Percentiles rank a stretch among this genome's conserved stretches.
Conservation (phyloP, 30 jellyfish, hydroid and myxozoan species). For the Calvadosia cruxmelitensis region DNA sequence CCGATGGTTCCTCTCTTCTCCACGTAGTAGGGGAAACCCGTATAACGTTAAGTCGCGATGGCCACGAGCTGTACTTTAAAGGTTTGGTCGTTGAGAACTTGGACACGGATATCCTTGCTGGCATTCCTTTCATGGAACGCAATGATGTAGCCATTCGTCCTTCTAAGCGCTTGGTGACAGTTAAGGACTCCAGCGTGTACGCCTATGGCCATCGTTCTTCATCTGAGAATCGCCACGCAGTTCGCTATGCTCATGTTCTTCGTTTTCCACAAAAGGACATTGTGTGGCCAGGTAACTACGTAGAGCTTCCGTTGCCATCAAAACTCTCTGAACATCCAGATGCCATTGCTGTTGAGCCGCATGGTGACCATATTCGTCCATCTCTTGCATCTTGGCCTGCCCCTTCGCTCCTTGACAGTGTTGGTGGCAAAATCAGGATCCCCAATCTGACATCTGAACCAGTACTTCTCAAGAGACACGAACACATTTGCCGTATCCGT, state of each 20-base stretch:
- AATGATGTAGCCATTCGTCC: conserved; percentile 23
- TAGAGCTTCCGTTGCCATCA: not conserved
- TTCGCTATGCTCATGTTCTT: not conserved
- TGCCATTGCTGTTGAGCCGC: too few relatives aligned
- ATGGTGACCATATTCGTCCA: too few relatives aligned
- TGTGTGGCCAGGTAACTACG: conserved; percentile 1
- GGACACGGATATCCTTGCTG: conserved; percentile 24
- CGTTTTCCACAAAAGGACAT: not conserved
- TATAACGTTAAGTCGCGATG: not conserved
- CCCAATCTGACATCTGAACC: conserved; percentile 11
- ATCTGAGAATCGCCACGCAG: not conserved
- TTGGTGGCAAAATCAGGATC: conserved; percentile 3
- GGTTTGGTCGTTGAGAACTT: conserved; percentile 21
- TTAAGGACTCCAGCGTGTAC: not conserved
- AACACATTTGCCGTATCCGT: conserved; percentile 11
- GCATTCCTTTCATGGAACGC: conserved; percentile 8
- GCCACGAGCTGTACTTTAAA: not conserved
- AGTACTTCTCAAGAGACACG: not conserved
- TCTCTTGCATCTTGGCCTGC: conserved; percentile 8
- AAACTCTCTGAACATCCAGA: not conserved
- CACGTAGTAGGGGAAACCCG: conserved; percentile 5
- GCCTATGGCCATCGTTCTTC: not conserved
- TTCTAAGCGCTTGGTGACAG: not conserved
- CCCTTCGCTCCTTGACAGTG: not conserved
- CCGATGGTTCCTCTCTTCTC: not conserved